These are phyloP conservation scores for Microctenopoma steveboyesi DNA, from an alignment of 2,797 vertebrate species.

Conservation along the genomic window DNA sequence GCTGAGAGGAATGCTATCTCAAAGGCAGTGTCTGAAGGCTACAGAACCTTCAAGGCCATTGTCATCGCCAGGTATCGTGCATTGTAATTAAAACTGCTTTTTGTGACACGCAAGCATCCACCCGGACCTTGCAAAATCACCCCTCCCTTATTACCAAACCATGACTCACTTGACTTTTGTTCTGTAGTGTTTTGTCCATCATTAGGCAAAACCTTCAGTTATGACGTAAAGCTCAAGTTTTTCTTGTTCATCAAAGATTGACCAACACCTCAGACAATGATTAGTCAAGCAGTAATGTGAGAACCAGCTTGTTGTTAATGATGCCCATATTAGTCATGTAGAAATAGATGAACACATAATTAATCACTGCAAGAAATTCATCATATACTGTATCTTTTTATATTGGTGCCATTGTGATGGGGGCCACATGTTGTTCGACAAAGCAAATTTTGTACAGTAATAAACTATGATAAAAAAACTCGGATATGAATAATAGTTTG, in stretches of 20 bases:
- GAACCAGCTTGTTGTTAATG: no score
- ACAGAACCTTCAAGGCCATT: conserved; percentile 88
- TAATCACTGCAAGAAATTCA: neutral
- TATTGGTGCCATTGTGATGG: no score
- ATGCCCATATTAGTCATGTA: no score
- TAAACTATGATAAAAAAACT: no score
- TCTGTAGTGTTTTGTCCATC: neutral
- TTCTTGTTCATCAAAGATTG: neutral
- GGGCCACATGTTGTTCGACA: no score
- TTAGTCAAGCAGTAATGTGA: neutral
- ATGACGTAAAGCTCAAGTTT: neutral
- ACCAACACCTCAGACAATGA: neutral
- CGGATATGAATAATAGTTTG: no score
- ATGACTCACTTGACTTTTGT: neutral
- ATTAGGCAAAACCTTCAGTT: neutral
- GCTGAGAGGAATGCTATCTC: conserved; percentile 89
- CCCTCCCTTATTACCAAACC: neutral
- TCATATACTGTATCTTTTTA: no score
- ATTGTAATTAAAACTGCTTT: neutral
- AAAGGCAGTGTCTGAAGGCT: conserved; percentile 90
- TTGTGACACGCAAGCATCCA: neutral
- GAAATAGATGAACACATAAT: no score
- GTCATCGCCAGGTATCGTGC: conserved; percentile 87
- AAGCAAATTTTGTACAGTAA: no score
- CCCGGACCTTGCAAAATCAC: neutral